phyloP scores from a whole-genome alignment of 2,797 vertebrate genomes.

The Diglossa cyanea region DNA sequence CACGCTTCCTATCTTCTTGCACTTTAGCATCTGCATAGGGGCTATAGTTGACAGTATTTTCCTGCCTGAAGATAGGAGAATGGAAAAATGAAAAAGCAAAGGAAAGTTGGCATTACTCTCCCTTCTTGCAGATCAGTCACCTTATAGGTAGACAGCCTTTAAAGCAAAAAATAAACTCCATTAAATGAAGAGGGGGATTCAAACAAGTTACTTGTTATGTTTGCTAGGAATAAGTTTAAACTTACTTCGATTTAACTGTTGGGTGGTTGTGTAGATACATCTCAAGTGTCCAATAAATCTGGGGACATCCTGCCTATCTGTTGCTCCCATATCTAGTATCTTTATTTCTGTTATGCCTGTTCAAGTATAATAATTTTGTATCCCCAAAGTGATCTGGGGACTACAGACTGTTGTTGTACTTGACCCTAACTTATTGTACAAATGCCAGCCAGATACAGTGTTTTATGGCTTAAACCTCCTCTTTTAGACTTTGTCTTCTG shows the following conservation, averaged over 20 bases:
- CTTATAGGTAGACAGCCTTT: not conserved
- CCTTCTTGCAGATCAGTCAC: not conserved
- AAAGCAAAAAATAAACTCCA: not conserved
- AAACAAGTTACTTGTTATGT: not conserved
- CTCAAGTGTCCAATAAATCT: not conserved
- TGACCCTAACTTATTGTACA: not conserved
- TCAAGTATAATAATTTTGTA: not conserved
- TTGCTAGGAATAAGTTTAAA: not conserved
- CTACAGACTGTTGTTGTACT: not conserved
- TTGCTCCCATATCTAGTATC: not conserved
- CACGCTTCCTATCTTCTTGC: not conserved
- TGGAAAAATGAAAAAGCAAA: not conserved
- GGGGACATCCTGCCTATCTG: not conserved
- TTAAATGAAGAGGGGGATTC: not conserved
- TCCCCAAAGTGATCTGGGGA: not conserved
- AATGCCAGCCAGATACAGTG: not conserved
- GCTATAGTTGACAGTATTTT: not conserved
- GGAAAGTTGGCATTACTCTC: not conserved
- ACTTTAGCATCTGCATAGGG: not conserved
- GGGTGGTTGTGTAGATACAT: not conserved
- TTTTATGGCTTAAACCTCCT: not conserved
- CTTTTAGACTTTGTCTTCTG: not conserved
- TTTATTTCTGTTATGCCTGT: not conserved
- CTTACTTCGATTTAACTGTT: not conserved
- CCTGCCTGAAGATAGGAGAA: not conserved